Evolutionary conservation across 2,113 vertebrate species (phyloP).

Genomic region (Mixornis gularis): DNA sequence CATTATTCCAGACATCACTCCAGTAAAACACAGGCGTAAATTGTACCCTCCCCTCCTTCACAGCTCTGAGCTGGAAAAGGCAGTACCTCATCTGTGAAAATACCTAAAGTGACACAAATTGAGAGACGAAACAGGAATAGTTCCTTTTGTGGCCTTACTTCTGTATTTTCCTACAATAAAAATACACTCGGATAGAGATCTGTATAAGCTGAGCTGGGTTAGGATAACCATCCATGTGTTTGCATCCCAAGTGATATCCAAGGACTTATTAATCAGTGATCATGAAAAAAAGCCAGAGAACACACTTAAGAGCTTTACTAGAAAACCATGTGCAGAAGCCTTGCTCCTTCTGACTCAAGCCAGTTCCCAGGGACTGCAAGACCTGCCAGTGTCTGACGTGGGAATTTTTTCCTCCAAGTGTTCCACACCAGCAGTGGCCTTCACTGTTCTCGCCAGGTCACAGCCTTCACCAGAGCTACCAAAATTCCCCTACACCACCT

Average conservation of each 20-base stretch:
- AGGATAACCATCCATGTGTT: background rate
- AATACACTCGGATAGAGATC: background rate
- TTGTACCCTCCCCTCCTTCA: background rate
- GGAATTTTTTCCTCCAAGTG: background rate
- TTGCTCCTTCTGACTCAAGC: rapidly evolving
- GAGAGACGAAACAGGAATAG: background rate
- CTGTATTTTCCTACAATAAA: background rate
- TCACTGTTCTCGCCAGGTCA: rapidly evolving
- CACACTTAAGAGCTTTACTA: background rate
- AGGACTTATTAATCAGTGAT: background rate
- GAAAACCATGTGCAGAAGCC: background rate
- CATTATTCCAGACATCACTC: background rate
- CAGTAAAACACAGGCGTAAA: background rate
- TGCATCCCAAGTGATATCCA: background rate
- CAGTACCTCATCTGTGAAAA: background rate
- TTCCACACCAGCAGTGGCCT: background rate
- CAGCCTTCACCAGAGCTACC: background rate
- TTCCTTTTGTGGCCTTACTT: background rate
- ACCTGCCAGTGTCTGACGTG: rapidly evolving
- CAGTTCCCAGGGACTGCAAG: background rate
- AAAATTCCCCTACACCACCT: background rate
- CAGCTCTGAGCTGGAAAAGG: background rate
- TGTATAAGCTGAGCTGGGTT: background rate
- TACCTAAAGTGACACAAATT: rapidly evolving
- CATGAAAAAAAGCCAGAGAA: background rate